These are phyloP conservation scores for Phylloscopus trochilus DNA, from an alignment of 2,113 vertebrate genomes.

Conservation along the genomic window DNA sequence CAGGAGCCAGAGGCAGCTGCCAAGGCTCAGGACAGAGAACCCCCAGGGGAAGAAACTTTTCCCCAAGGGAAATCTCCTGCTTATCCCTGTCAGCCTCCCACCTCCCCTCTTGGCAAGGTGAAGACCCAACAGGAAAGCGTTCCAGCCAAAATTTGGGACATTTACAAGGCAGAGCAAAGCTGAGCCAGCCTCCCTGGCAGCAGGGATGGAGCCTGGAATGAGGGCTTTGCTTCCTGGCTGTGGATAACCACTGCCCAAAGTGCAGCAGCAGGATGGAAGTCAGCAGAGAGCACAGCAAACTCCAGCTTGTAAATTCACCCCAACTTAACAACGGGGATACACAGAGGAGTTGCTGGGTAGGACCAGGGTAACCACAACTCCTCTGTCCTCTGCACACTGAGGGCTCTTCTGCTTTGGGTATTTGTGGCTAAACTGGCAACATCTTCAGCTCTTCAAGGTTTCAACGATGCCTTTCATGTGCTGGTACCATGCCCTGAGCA, in stretches of 20 bases:
- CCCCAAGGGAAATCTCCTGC: neutral
- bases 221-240: neutral
- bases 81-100: neutral
- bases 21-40: neutral
- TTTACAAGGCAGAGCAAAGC: neutral
- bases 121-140: neutral
- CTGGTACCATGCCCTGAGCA: neutral
- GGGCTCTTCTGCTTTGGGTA: neutral
- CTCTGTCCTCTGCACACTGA: rapidly evolving
- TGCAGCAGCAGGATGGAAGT: neutral
- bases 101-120: neutral
- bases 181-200: neutral
- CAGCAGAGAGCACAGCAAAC: neutral
- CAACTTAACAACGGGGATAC: neutral
- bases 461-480: neutral
- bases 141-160: rapidly evolving
- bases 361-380: neutral
- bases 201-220: neutral
- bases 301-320: neutral
- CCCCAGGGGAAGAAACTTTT: neutral
- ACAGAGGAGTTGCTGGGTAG: neutral
- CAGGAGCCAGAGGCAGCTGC: neutral
- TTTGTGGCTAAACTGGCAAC: neutral
- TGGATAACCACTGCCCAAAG: neutral
- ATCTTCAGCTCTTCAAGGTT: neutral